These are phyloP conservation scores for Campoplex nolae DNA, from an alignment of 2,888 invertebrate genomes.

Conservation along the genomic window DNA sequence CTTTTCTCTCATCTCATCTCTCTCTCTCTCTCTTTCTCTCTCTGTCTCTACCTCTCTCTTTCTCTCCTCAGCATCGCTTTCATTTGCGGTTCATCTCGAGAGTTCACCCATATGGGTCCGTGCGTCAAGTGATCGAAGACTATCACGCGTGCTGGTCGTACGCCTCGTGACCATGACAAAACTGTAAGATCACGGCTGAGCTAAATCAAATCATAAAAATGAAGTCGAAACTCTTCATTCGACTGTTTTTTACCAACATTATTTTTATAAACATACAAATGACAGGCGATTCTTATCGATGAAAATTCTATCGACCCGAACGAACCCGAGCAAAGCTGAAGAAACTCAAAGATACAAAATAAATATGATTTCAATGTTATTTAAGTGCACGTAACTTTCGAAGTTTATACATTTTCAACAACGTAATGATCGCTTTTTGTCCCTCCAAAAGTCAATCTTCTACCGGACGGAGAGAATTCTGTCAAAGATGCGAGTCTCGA, in stretches of 20 bases:
- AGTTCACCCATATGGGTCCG: conserved; percentile 65
- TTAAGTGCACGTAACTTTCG: background rate
- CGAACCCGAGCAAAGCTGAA: background rate
- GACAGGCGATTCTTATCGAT: background rate
- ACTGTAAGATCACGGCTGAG: background rate
- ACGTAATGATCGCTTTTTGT: conserved; percentile 13
- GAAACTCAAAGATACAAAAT: background rate
- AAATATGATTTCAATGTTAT: background rate
- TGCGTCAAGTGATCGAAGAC: conserved; percentile 40
- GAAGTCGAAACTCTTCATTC: background rate
- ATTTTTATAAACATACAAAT: background rate
- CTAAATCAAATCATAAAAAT: background rate
- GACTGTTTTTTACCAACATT: background rate
- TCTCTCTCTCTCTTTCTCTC: conserved; percentile 38
- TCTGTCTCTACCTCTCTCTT: too few relatives aligned
- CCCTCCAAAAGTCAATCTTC: conserved; percentile 52
- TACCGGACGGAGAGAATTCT: conserved; percentile 9
- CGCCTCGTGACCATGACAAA: conserved; percentile 7
- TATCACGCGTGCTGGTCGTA: conserved; percentile 3
- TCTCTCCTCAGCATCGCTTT: conserved; percentile 70
- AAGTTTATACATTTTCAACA: conserved; percentile 7
- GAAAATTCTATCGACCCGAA: background rate
- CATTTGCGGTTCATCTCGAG: conserved; percentile 75
- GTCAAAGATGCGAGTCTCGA: background rate
- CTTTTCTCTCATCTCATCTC: conserved; percentile 22